Base-by-base conservation (phyloP, 2,888 invertebrate genomes). In the Melinaea marsaeus region DNA sequence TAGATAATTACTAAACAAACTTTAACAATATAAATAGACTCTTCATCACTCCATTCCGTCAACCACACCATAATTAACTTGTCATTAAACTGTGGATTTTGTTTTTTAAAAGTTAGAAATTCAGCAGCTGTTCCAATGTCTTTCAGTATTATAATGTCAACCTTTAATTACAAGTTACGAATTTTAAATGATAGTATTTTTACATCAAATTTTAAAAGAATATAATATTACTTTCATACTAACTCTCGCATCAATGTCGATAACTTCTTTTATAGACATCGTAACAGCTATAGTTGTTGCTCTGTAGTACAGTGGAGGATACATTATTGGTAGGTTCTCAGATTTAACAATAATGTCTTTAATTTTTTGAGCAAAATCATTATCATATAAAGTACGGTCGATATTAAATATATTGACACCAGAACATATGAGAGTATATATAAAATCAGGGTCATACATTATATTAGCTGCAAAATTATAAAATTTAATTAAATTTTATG, bases 371-470 rank as follows among this genome's bases (percentile, higher is more conserved):
- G 70, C 75, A 4, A 68, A 75, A 1, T 68, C 37, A 1, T 63
- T 57, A 33, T 70, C 69, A 33, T 73, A 65, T 37, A 60, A 57
- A 5, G 76, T 78, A 35, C 73, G 66, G 57, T 79, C 77, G 1
- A 80, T 66, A 32, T 78, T 79, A 33, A 80, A 73, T 46, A 79
- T 74, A 11, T 79, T 79, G 0, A 79, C 75, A 37, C 79, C 79
- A 13, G 62, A 65, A 32, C 51, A 48, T 63, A 66, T 58, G 2
- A 71, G 61, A 7, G 58, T 33, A 55, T 67, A 55, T 9, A 71
- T 62, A 47, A 65, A 64, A 35, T 60, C 13, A 4, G 45, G 13
- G 42, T 57, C 51, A 56, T 67, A 70, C 42, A n/a, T 34, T 57
- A 22, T 57, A 11, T 58, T 54, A 55, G 54, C 69, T 69, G 61